Base-by-base conservation (phyloP, 2,888 invertebrate genomes). In the Apotomis turbidana region DNA sequence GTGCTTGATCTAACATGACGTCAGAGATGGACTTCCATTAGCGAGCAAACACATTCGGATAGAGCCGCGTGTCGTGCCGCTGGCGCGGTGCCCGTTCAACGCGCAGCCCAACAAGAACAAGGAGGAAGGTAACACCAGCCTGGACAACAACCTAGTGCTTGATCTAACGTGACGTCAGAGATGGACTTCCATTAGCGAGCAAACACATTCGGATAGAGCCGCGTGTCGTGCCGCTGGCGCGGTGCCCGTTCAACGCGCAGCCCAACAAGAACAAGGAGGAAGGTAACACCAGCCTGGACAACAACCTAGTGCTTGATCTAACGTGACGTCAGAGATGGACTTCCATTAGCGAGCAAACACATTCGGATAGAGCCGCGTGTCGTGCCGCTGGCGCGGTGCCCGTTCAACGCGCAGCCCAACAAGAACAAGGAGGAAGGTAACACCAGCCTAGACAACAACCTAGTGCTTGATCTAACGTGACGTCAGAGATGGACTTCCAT, bases 321-420 rank as follows among this genome's bases (percentile, higher is more conserved):
- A 15, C 15, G 1, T 15, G 15, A 15, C 15, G 1, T n/a, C n/a
- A n/a, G n/a, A 15, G 15, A 15, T 15, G 15, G 15, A 15, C 15
- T 0, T 15, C 15, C 15, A 15, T 1, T 0, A 0, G 0, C 15
- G 15, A 15, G 94, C 75, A 97, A 97, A 85, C 96, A 96, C 82
- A 97, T 98, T 85, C 94, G 97, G 66, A 96, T 99, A 76, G 98
- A 98, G 98, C 83, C 95, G 98, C 55, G 97, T 99, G 68, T 98
- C 0, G 97, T 98, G 70, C 97, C n/a, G n/a, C n/a, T n/a, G n/a
- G n/a, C n/a, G n/a, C n/a, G n/a, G n/a, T n/a, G n/a, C n/a, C n/a
- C n/a, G n/a, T n/a, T n/a, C n/a, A n/a, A n/a, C n/a, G n/a, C n/a
- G n/a, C n/a, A n/a, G n/a, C n/a, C n/a, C n/a, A n/a, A n/a, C n/a